Percentiles rank a stretch among this genome's conserved stretches.
Conservation (phyloP, 2,888 invertebrate genomes). For the Drosophila kokeensis region DNA sequence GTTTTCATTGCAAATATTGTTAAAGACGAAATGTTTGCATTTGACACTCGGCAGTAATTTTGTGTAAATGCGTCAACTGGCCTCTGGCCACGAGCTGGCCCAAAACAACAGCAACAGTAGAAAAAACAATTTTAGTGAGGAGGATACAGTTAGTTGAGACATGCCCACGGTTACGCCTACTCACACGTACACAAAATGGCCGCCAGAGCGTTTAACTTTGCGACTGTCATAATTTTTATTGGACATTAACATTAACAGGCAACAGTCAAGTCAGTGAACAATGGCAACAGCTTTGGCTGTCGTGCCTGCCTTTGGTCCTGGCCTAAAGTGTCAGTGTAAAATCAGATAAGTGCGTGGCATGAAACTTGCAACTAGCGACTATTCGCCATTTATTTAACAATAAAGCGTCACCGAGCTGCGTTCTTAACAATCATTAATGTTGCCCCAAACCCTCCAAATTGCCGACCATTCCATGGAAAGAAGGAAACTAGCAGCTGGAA, state of each 20-base stretch:
- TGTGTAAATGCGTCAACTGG: slow-evolving; percentile 80
- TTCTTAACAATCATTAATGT: slow-evolving; percentile 76
- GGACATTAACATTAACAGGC: slow-evolving; percentile 59
- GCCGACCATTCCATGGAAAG: neutral
- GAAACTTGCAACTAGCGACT: slow-evolving; percentile 61
- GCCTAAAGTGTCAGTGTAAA: slow-evolving; percentile 65
- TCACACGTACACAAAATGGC: slow-evolving; percentile 58
- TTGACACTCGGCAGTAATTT: slow-evolving; percentile 79
- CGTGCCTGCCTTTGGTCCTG: neutral
- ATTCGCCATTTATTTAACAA: slow-evolving; percentile 80
- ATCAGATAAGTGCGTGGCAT: slow-evolving; percentile 70
- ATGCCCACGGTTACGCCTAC: slow-evolving; percentile 30
- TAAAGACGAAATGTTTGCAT: slow-evolving; percentile 73
- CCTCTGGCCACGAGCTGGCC: slow-evolving; percentile 54
- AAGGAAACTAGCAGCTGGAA: slow-evolving; percentile 39
- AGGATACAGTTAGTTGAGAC: slow-evolving; percentile 63
- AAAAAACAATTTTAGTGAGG: neutral
- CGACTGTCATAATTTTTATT: slow-evolving; percentile 78
- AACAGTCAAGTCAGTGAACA: slow-evolving; percentile 39
- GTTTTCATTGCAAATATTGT: slow-evolving; percentile 79
- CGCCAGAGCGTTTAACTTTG: slow-evolving; percentile 74
- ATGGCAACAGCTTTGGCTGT: slow-evolving; percentile 23
- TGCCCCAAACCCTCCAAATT: neutral
- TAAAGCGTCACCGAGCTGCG: slow-evolving; percentile 59
- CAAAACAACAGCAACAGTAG: slow-evolving; percentile 1